Evolutionary conservation across 1,140 invertebrate species (phyloP), one percentile per base, ranked within the genome.

Genomic region (Diabrotica undecimpunctata): DNA sequence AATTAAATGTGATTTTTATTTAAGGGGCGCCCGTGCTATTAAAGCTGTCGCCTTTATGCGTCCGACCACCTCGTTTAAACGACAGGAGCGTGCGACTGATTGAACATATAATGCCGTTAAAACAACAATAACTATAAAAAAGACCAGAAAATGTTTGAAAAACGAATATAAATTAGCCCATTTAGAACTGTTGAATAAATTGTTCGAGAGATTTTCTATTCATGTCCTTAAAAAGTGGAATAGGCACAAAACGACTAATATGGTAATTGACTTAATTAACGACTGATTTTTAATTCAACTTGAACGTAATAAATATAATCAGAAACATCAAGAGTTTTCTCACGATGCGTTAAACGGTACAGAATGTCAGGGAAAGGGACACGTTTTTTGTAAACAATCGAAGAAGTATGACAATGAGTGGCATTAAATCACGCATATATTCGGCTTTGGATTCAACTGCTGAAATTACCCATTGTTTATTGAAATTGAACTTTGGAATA

Each of bases 401-500:
- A 61, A 25, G 61, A 62, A 54, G 61, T 62, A 62, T 62, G 61
- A 62, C 61, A 62, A 62, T 53, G 53, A 62, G 37, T 58, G 9
- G 56, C 61, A 55, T 62, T 62, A 72, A 68, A 72, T 73, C 72
- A 73, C 70, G 69, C 41, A 46, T 74, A 73, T 74, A 70, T 74
- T 70, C 65, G 67, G 67, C 59, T 71, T 59, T 52, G 68, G 68
- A 64, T 62, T 59, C 63, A 51, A 72, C 57, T 67, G 46, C 57
- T 68, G 64, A 74, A 75, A 75, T 77, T 75, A 72, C 72, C 75
- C 71, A 77, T 77, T 77, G 74, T 77, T 75, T 75, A 77, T 77
- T 74, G 74, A 77, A 77, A 74, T 75, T 75, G 74, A 74, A 72
- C 66, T 66, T 58, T 61, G 62, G 70, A 75, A 74, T 76, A 75